Conservation (phyloP, 2,797 vertebrate genomes). For the Pyrocephalus nanus region DNA sequence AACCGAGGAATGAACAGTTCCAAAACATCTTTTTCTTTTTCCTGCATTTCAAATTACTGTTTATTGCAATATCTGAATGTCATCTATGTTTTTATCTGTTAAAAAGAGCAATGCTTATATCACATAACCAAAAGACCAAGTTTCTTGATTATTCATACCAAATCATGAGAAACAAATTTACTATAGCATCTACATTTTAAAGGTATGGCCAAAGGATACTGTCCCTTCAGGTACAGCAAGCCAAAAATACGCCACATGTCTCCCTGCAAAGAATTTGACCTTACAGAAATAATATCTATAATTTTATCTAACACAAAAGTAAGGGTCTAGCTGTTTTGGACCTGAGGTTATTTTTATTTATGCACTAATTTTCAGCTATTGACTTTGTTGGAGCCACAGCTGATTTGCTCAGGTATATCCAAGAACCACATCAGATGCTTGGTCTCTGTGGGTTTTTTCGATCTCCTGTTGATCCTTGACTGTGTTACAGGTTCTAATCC, state of each 20-base stretch:
- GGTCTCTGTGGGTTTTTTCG: neutral
- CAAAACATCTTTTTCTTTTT: neutral
- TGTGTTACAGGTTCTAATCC: rapidly evolving
- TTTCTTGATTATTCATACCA: neutral
- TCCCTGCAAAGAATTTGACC: neutral
- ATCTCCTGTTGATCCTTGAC: neutral
- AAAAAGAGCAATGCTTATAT: neutral
- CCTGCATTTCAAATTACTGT: neutral
- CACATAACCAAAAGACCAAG: neutral
- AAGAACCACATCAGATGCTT: neutral
- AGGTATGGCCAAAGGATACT: neutral
- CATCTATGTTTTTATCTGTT: neutral
- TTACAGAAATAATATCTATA: neutral
- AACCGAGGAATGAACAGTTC: neutral
- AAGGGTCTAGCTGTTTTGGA: neutral
- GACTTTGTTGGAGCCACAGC: neutral
- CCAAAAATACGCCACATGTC: neutral
- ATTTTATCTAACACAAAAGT: neutral
- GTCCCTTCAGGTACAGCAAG: neutral
- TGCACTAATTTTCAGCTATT: neutral
- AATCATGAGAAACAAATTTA: neutral
- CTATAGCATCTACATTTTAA: neutral
- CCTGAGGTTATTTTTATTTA: neutral
- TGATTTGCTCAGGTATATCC: rapidly evolving
- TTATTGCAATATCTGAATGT: neutral